A percentile compares a stretch with the other conserved stretches of the same genome.
These are phyloP conservation scores for Leptinotarsa defecta DNA, from an alignment of 1,140 invertebrate genomes.

Conservation along the genomic window DNA sequence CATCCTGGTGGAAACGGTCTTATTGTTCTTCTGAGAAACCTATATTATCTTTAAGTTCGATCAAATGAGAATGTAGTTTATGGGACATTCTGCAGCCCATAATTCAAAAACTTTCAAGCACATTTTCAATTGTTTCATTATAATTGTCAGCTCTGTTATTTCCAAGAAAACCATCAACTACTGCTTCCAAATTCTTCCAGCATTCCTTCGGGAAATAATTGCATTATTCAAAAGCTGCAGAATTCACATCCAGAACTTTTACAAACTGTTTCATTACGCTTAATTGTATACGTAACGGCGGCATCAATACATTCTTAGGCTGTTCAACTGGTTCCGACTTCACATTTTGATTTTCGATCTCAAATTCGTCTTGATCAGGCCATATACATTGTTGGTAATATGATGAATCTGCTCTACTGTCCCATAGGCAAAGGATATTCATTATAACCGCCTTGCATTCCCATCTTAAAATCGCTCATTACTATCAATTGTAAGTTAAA, in stretches of 20 bases:
- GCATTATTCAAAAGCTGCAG: background rate
- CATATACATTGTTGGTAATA: constrained; percentile 17
- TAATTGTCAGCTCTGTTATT: background rate
- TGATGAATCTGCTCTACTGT: constrained; percentile 17
- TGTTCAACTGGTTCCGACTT: background rate
- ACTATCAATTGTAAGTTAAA: too few relatives aligned
- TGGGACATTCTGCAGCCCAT: too few relatives aligned
- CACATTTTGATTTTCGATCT: background rate
- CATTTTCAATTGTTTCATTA: background rate
- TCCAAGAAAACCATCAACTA: background rate
- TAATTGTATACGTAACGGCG: constrained; percentile 11
- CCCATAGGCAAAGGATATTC: background rate
- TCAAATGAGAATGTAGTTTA: too few relatives aligned
- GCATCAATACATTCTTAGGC: constrained; percentile 20
- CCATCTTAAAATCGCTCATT: background rate
- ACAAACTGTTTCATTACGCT: background rate
- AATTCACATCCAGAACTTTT: background rate
- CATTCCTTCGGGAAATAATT: background rate
- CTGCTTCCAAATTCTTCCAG: background rate
- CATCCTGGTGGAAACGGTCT: too few relatives aligned
- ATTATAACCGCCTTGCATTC: background rate
- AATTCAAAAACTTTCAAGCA: background rate
- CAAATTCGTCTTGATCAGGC: background rate
- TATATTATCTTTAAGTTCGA: too few relatives aligned
- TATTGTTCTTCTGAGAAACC: too few relatives aligned